A percentile compares a stretch with the other conserved stretches of the same genome.
phyloP scores from a whole-genome alignment of 2,797 vertebrate genomes.

The Eupleurogrammus muticus region DNA sequence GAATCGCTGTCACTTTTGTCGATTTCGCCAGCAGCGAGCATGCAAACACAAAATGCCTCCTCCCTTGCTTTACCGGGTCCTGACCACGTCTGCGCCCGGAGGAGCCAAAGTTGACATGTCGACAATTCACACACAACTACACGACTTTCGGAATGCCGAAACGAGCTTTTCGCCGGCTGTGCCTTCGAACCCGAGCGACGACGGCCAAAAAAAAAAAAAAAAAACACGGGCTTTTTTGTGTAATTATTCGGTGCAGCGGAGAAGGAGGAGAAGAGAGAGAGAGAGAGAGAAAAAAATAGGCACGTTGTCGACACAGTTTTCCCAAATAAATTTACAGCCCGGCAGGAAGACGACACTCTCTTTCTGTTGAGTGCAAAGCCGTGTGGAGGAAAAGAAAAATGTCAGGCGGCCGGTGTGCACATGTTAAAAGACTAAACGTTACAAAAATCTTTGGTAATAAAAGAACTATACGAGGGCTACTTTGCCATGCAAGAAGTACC shows the following conservation, averaged over 20 bases:
- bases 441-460: conserved; percentile 63
- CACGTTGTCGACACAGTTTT: conserved; percentile 78
- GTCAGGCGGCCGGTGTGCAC: conserved; percentile 50
- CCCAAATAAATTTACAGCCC: conserved; percentile 65
- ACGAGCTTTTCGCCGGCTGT: conserved; percentile 48
- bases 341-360: conserved; percentile 65
- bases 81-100: conserved; percentile 80
- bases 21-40: conserved; percentile 70
- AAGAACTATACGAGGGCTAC: conserved; percentile 79
- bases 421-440: conserved; percentile 57
- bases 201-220: too few relatives aligned
- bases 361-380: conserved; percentile 38
- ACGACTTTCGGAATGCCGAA: conserved; percentile 74
- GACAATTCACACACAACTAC: conserved; percentile 78
- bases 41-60: conserved; percentile 82
- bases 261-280: too few relatives aligned
- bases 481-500: conserved; percentile 82
- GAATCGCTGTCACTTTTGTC: conserved; percentile 75
- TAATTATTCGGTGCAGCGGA: conserved; percentile 56
- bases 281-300: conserved; percentile 22
- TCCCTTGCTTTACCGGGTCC: conserved; percentile 77
- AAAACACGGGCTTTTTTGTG: conserved; percentile 60
- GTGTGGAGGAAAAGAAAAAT: conserved; percentile 37
- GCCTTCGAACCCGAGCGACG: conserved; percentile 42
- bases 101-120: conserved; percentile 84